These are phyloP conservation scores for Leptura quadrifasciata DNA, from an alignment of 2,888 invertebrate genomes.

Conservation along the genomic window DNA sequence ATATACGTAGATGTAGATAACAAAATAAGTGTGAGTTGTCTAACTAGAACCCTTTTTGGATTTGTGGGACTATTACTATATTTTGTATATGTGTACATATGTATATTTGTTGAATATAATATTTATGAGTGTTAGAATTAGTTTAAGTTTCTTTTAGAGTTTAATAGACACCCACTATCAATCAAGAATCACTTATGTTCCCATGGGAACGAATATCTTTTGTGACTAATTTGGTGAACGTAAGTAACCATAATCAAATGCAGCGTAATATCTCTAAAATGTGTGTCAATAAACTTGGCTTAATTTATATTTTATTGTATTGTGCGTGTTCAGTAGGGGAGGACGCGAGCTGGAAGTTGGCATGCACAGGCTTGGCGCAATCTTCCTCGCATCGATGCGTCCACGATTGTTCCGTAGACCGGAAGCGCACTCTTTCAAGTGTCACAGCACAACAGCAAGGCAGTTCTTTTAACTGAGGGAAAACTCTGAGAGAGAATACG, in stretches of 20 bases:
- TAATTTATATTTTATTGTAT: conserved; percentile 34
- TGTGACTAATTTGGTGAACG: conserved; percentile 20
- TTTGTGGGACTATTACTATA: no score
- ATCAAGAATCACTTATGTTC: not conserved
- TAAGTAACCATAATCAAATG: conserved; percentile 29
- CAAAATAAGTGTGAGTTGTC: no score
- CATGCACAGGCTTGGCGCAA: conserved; percentile 44
- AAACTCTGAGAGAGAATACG: conserved; percentile 24
- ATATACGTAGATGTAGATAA: no score
- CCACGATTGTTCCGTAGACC: conserved; percentile 45
- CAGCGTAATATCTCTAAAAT: conserved; percentile 25
- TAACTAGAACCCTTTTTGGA: no score
- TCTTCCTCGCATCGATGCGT: conserved; percentile 47
- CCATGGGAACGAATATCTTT: conserved; percentile 6
- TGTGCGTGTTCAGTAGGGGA: conserved; percentile 37
- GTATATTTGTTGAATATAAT: no score
- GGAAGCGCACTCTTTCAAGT: conserved; percentile 50
- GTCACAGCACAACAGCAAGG: conserved; percentile 39
- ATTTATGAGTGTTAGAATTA: no score
- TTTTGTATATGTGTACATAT: no score
- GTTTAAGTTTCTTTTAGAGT: not conserved
- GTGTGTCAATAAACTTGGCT: conserved; percentile 39
- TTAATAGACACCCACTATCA: not conserved
- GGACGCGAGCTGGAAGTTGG: conserved; percentile 38
- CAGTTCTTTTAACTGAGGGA: conserved; percentile 22